Evolutionary conservation across 2,888 invertebrate genomes (phyloP), one percentile per base, ranked within the genome.

Genomic region (Gryllus longicercus): DNA sequence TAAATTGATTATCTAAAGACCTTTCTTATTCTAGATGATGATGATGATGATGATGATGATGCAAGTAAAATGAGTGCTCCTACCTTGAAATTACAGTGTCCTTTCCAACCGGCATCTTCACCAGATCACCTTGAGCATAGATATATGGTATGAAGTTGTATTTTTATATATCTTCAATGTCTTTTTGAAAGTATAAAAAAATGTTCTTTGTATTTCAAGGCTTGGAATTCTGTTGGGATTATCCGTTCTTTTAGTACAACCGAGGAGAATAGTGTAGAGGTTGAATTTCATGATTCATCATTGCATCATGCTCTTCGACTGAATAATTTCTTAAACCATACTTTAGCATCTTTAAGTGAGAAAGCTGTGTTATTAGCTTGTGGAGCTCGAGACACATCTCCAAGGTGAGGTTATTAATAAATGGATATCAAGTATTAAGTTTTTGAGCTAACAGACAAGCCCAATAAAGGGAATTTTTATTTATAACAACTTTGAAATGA

Each of bases 201-300:
- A 4, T 79, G 63, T 74, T 16, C 18, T 18, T 23, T 51, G 4
- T 8, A 38, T n/a, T 83, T 83, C 38, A 80, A 91, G 92, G 93
- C 95, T 79, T 99, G 97, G 96, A 99, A 99, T 85, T 93, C 94
- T 79, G 91, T 96, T 10, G 99, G 98, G n/a, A 93, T 98, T 83
- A 93, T 98, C 0, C 91, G 94, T 12, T 93, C 94, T 84, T 95
- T 95, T 85, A 91, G 92, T 1, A 90, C 89, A 1, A 94, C 93
- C 82, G 92, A 92, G 0, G 94, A 94, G 80, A 94, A 94, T 80
- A 93, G 92, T 0, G 95, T 99, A 79, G 97, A 98, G 86, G 94
- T 98, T 0, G 97, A 98, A 87, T 99, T 99, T 87, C 98, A 98
- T 84, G 97, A 99, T 87, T 91, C 94, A 0, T 91, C 93, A 78